Evolutionary conservation across 2,113 vertebrate species (phyloP).

Genomic region (Cebus imitator): DNA sequence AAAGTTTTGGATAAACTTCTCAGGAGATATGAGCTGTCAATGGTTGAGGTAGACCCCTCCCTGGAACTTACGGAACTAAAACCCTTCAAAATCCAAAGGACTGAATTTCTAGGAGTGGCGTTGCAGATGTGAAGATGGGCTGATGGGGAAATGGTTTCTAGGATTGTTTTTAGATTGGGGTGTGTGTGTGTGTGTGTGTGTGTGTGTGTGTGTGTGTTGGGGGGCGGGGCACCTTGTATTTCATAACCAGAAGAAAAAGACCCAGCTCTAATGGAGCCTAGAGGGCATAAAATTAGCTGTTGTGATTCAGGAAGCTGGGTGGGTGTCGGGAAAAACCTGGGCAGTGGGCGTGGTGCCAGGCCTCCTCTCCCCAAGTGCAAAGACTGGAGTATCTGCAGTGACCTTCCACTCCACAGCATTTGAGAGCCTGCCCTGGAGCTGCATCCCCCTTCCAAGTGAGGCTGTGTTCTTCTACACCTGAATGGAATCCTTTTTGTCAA

Average conservation of each 20-base stretch:
- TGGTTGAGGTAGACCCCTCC: not conserved
- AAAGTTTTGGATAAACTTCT: slow-evolving; percentile 11
- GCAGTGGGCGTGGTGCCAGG: not conserved
- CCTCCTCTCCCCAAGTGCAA: not conserved
- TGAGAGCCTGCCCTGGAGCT: not conserved
- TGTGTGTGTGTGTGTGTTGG: not conserved
- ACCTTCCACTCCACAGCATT: not conserved
- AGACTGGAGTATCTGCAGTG: not conserved
- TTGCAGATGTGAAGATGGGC: not conserved
- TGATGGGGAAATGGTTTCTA: not conserved
- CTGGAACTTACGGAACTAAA: not conserved
- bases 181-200: too few relatives aligned
- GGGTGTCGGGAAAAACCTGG: not conserved
- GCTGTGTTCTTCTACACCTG: not conserved
- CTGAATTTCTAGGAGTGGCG: not conserved
- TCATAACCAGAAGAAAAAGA: not conserved
- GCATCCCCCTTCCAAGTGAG: not conserved
- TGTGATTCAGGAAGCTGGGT: not conserved
- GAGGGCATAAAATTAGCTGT: not conserved
- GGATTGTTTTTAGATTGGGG: not conserved
- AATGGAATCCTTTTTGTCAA: not conserved
- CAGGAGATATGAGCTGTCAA: not conserved
- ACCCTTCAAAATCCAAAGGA: not conserved
- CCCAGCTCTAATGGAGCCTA: not conserved
- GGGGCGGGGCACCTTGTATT: not conserved